Percentiles rank a stretch among this genome's conserved stretches.
These are phyloP conservation scores for Trachelus stipa DNA, from an alignment of 2,888 invertebrate species.

Conservation along the genomic window DNA sequence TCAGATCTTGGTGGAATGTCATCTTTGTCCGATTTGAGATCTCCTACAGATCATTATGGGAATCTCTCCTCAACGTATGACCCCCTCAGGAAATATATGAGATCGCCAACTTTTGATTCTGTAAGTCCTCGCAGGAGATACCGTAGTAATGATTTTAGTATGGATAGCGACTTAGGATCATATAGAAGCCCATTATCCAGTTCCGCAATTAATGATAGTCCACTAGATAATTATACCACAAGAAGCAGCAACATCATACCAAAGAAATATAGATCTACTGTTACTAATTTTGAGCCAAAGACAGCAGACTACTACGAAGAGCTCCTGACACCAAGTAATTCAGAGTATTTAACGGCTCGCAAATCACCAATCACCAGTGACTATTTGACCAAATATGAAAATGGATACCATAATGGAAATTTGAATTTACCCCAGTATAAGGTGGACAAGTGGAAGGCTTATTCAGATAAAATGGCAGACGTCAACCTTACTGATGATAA, in stretches of 20 bases:
- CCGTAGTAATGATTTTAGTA: conserved; percentile 47
- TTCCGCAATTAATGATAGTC: conserved; percentile 31
- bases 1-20: conserved; percentile 42
- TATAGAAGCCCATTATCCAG: conserved; percentile 40
- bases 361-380: conserved; percentile 46
- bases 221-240: conserved; percentile 34
- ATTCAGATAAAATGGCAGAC: conserved; percentile 34
- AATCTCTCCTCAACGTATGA: conserved; percentile 47
- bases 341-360: conserved; percentile 48
- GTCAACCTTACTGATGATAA: conserved; percentile 35
- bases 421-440: conserved; percentile 34
- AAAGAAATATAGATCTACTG: conserved; percentile 52
- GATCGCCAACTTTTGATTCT: conserved; percentile 51
- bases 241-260: conserved; percentile 42
- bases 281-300: conserved; percentile 49
- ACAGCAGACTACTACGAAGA: conserved; percentile 61
- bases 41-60: conserved; percentile 41
- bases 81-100: conserved; percentile 49
- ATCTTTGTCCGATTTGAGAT: conserved; percentile 43
- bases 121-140: conserved; percentile 42
- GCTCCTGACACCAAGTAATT: conserved; percentile 50
- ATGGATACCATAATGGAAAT: conserved; percentile 55
- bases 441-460: conserved; percentile 40
- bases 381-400: conserved; percentile 46
- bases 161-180: conserved; percentile 40